Base-by-base conservation (phyloP, 2,113 vertebrate species). In the Dryoscopus gambensis region DNA sequence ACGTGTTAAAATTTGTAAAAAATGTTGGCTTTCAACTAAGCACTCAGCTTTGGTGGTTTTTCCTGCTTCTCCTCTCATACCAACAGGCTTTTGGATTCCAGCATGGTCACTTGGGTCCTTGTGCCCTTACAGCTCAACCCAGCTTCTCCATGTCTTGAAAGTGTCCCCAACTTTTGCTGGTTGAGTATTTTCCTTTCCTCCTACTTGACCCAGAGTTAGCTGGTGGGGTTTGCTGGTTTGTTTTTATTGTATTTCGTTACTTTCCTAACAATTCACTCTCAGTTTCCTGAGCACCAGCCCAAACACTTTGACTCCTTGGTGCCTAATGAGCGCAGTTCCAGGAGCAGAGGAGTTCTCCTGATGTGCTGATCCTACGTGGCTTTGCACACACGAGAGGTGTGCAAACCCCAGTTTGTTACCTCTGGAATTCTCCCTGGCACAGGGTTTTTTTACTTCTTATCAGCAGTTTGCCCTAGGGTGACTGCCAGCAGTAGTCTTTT, bases 381-480 rank as follows among this genome's bases (percentile, higher is more conserved):
- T 50, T 23, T 33, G 14, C 25, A 10, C 55, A n/a, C 40, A 15
- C 3, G 3, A 39, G 64, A 53, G 47, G 33, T 46, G 49, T 5
- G 1, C 74, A 92, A 55, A 49, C 50, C 49, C 31, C 63, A 11
- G 0, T 77, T 84, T 40, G 68, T 35, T 81, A 92, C 83, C 85
- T 94, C 76, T 73, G 83, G 94, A 94, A 92, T 94, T 83, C 3
- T 1, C 53, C 40, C 31, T 52, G 83, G 73, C 77, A 31, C 60
- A 40, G n/a, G 50, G 64, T 40, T 91, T 83, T 87, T 95, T 84
- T n/a, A 15, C 57, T 88, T 63, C 94, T 93, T 95, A 52, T 78
- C 95, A 95, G 93, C 39, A 31, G 52, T 84, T 88, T 93, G 91
- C 92, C 96, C 92, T 89, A 91, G 95, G 93, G 96, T 75, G 94